Evolutionary conservation across 2,888 invertebrate species (phyloP), one percentile per base, ranked within the genome.

Genomic region (Drosophila monieri): DNA sequence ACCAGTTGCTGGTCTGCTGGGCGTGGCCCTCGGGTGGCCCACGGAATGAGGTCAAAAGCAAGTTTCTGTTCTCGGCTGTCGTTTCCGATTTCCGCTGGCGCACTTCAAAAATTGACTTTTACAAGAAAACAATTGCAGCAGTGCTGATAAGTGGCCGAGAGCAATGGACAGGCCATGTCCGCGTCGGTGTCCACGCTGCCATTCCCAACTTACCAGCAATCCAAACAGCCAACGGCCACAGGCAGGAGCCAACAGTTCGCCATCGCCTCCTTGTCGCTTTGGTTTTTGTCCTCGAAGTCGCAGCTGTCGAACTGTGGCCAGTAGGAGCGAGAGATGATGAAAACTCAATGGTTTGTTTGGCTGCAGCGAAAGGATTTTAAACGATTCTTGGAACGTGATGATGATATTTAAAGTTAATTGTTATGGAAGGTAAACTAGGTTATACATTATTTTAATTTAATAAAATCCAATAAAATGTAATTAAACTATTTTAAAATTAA

Each of bases 21-120:
- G 68, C 47, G 65, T 54, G 49, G 39, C 30, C 49, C 5, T 14
- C 25, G 39, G 9, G 14, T 12, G 6, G 32, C 18, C 21, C 21
- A 14, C 14, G 61, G 39, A 81, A 76, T 80, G 76, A 76, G 86
- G 81, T 86, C 81, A 81, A 84, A 72, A 78, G 86, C 73, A 77
- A 73, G 73, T 70, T 52, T 65, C 77, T 62, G 62, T 46, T 52
- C 62, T 62, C 62, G 35, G 44, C 69, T 74, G 74, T 74, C 76
- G 85, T 80, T 81, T 84, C 81, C 85, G 80, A 80, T 80, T 84
- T 81, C 80, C 80, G 78, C 70, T 76, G 73, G 57, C 73, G 81
- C 80, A 84, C 81, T 81, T 86, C 87, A 81, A 84, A 81, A 81
- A 81, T 86, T 86, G 85, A 81, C 81, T 81, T 86, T 86, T 83